A percentile compares a stretch with the other conserved stretches of the same genome.
phyloP scores from a whole-genome alignment of 53 echinoderm and acorn worm genomes.

The Paelopatides confundens region DNA sequence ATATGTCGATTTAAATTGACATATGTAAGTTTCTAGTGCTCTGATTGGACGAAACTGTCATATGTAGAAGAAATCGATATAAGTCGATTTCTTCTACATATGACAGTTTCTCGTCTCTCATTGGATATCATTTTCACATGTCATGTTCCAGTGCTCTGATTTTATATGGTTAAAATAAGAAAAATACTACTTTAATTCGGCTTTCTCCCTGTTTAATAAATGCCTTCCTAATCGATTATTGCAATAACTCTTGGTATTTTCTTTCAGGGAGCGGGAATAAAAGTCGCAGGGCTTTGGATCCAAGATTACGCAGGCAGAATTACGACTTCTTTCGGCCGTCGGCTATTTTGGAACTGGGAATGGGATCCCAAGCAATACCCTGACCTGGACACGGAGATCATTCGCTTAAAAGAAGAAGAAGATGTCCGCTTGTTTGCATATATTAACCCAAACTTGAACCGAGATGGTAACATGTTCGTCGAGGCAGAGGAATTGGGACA shows the following conservation, averaged over 20 bases:
- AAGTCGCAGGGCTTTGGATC: conserved; percentile 89
- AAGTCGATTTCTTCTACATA: no score
- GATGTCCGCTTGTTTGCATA: conserved; percentile 81
- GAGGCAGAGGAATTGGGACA: conserved; percentile 70
- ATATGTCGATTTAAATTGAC: no score
- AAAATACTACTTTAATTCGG: no score
- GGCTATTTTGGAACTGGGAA: conserved; percentile 98
- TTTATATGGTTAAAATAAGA: no score
- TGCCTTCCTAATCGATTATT: no score
- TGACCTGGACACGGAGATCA: conserved; percentile 77
- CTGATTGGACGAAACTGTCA: no score
- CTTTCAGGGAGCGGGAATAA: conserved; percentile 67
- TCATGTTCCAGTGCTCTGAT: no score
- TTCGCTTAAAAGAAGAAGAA: conserved; percentile 55
- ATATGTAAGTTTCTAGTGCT: no score
- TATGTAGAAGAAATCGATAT: no score
- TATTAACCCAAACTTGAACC: conserved; percentile 88
- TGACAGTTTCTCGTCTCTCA: no score
- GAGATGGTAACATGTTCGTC: conserved; percentile 81
- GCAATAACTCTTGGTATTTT: neutral
- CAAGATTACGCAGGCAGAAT: conserved; percentile 97
- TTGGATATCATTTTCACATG: no score
- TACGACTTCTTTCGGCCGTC: conserved; percentile 84
- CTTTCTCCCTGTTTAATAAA: no score
- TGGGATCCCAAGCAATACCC: conserved; percentile 97